Percentiles rank a stretch among this genome's conserved stretches.
Evolutionary conservation across 2,888 invertebrate genomes (phyloP).

Genomic region (Trachelus troglodyta): DNA sequence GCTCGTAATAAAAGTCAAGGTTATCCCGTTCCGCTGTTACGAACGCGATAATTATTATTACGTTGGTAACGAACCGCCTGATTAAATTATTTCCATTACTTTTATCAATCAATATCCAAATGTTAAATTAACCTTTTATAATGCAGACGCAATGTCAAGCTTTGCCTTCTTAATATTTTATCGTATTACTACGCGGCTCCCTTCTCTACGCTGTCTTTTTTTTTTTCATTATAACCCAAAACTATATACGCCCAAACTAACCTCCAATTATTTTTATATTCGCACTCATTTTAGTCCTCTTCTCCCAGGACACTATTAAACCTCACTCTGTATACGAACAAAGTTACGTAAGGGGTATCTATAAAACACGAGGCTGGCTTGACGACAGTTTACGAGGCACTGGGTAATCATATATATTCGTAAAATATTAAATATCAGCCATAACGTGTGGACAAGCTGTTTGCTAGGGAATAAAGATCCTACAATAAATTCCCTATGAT

Average conservation of each 20-base stretch:
- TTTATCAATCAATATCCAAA: not conserved
- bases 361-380: not conserved
- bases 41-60: not conserved
- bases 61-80: not conserved
- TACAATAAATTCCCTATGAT: not conserved
- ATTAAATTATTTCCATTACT: not conserved
- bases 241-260: not conserved
- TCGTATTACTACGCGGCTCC: not conserved
- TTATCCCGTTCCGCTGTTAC: not conserved
- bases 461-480: not conserved
- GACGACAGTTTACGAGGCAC: not conserved
- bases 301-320: not conserved
- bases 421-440: slow-evolving; percentile 3
- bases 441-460: not conserved
- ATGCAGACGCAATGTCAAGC: not conserved
- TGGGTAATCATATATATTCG: not conserved
- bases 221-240: not conserved
- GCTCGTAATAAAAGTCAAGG: not conserved
- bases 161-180: not conserved
- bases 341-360: not conserved
- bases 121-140: not conserved
- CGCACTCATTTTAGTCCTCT: not conserved
- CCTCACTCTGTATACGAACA: not conserved
- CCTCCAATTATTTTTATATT: not conserved
- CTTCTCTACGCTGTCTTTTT: not conserved